Evolutionary conservation across 2,113 vertebrate genomes (phyloP), one percentile per base, ranked within the genome.

Genomic region (Nycticebus coucang): DNA sequence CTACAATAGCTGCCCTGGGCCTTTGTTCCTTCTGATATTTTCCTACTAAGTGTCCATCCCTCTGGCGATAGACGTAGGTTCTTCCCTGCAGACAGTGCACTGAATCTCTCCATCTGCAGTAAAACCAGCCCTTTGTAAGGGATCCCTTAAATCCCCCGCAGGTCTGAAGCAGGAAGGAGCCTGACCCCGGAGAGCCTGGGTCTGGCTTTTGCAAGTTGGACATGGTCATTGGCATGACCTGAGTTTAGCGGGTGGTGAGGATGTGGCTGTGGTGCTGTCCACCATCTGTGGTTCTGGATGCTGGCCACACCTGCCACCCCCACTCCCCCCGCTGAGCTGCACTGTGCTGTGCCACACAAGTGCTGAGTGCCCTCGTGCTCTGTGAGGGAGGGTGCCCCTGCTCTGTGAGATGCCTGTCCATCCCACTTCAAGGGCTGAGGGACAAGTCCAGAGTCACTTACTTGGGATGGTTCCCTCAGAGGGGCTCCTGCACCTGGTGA

Each of bases 371-470:
- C 35, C 75, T 13, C 3, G 11, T n/a, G 37, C 24, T 2, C 28
- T 37, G 45, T 53, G 26, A 24, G 59, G 75, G 26, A 2, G 21
- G 75, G 11, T 5, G 5, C 60, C 41, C n/a, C 8, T 0, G 12
- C 83, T 11, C 45, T 3, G 0, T 19, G 19, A 87, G 60, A 53
- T 5, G 0, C 41, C 7, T 37, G 24, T 21, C 14, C 2, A 1
- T 26, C 30, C 62, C 57, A n/a, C 7, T 2, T 53, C 7, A 0
- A 15, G 14, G 59, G 18, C 84, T 0, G 11, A 50, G 55, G 50
- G 59, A 1, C 7, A 0, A 18, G 55, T 37, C 50, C 41, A 60
- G 62, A 21, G 41, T 45, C 3, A 0, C 55, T 50, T 11, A 0
- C 55, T 50, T 11, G 8, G 1, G 53, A 1, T 15, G 37, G n/a